Base-by-base conservation (phyloP, 2,888 invertebrate genomes). In the Protonemura montana region DNA sequence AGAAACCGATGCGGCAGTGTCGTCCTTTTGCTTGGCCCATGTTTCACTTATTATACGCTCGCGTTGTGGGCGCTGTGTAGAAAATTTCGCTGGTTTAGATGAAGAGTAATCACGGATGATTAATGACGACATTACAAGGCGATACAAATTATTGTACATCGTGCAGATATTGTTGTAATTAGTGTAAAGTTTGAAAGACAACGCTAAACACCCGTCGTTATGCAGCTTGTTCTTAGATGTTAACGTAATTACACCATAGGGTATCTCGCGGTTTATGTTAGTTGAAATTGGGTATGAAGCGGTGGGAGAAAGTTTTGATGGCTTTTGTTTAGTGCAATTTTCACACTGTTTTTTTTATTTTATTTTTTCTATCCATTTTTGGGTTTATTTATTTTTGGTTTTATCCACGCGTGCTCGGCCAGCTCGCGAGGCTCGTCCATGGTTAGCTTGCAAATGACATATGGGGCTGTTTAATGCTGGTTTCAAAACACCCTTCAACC, bases 181-280 rank as follows among this genome's bases (percentile, higher is more conserved):
- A 59, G 59, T 16, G 59, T 59, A 59, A 59, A 59, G 59, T 59
- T 59, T 59, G 59, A 59, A 59, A 59, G 59, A 59, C 59, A 59
- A 59, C 13, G 59, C 59, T 59, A 21, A 59, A 59, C 59, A 59
- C 21, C 1, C 59, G 59, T 59, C 59, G 59, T 59, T 59, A 21
- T 59, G 59, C 1, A 16, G 21, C 35, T 3, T 21, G 59, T 59
- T 59, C 59, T 59, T 59, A 3, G 1, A 59, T 59, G 59, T 59
- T 21, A 21, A 21, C 59, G 16, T 59, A 59, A 59, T 59, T 59
- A 59, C 13, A 21, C 59, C 21, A 10, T 59, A 2, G 35, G 3
- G 35, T 35, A 10, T 35, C 5, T 59, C 6, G 21, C 3, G 6
- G 59, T 59, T 35, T 35, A 21, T 59, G 59, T 59, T 13, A 10